phyloP scores from a whole-genome alignment of 92 coral and sea anemone genomes.

The Bergia puertoricense region DNA sequence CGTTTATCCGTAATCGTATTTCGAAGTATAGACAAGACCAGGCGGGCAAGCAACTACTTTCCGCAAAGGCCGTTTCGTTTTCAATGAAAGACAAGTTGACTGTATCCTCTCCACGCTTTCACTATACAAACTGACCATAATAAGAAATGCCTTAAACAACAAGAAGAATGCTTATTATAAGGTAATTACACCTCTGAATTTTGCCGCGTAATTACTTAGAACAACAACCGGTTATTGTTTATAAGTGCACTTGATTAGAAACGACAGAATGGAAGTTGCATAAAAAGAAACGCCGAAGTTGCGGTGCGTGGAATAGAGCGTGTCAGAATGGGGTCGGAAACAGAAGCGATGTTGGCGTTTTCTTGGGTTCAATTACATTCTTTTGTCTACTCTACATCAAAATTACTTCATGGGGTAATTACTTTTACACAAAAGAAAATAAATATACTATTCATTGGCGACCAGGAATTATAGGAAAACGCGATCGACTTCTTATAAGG shows the following conservation, averaged over 20 bases:
- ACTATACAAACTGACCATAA: constrained; percentile 12
- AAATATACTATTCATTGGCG: background rate
- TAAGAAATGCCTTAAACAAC: background rate
- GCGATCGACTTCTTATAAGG: background rate
- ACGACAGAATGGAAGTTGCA: background rate
- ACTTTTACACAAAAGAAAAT: constrained; percentile 17
- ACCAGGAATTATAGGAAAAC: constrained; percentile 2
- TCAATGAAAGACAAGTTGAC: background rate
- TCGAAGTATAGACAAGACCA: background rate
- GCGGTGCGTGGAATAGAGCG: constrained; percentile 25
- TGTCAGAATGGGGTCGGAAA: constrained; percentile 7
- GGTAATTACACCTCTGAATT: constrained; percentile 34
- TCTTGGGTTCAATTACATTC: background rate
- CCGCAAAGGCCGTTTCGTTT: background rate
- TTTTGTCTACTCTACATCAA: constrained; percentile 28
- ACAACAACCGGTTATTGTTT: constrained; percentile 30
- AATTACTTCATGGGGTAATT: constrained; percentile 1
- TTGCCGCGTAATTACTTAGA: constrained; percentile 31
- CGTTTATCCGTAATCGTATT: constrained; percentile 1
- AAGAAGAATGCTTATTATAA: constrained; percentile 42
- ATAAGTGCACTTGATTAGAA: constrained; percentile 18
- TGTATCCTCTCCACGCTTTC: constrained; percentile 12
- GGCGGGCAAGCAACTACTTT: background rate
- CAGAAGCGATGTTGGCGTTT: background rate
- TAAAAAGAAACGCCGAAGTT: constrained; percentile 27